These are phyloP conservation scores for Bursaphelenchus mucronatus DNA, from an alignment of 1,140 invertebrate species.

Conservation along the genomic window DNA sequence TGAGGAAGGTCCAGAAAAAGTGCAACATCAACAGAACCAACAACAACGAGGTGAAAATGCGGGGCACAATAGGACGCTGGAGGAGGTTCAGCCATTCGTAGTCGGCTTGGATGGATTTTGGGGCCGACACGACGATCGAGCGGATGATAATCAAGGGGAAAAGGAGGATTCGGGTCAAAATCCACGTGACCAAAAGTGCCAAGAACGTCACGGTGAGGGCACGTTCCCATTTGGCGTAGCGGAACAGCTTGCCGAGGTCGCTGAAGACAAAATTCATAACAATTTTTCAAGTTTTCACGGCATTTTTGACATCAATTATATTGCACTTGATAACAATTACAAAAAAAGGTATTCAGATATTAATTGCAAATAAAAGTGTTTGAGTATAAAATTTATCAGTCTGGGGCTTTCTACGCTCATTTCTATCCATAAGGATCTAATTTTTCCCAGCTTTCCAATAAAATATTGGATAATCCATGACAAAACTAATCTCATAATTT, in stretches of 20 bases:
- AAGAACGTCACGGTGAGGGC: slow-evolving; percentile 73
- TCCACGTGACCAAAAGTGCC: slow-evolving; percentile 82
- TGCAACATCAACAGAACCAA: slow-evolving; percentile 49
- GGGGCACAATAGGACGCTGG: slow-evolving; percentile 54
- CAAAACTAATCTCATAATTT: no score
- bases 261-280: slow-evolving; percentile 34
- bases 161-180: slow-evolving; percentile 76
- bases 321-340: slow-evolving; percentile 1
- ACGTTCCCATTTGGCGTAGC: slow-evolving; percentile 57
- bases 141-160: slow-evolving; percentile 71
- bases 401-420: no score
- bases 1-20: slow-evolving; percentile 56
- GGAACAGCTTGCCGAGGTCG: slow-evolving; percentile 55
- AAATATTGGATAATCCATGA: no score
- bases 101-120: slow-evolving; percentile 33
- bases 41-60: slow-evolving; percentile 48
- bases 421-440: no score
- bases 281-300: not conserved
- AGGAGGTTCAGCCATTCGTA: slow-evolving; percentile 46
- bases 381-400: no score
- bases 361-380: no score
- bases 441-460: no score
- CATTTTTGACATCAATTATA: slow-evolving; percentile 1
- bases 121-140: slow-evolving; percentile 53
- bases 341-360: slow-evolving; percentile 12